A percentile compares a stretch with the other conserved stretches of the same genome.
Evolutionary conservation across 2,797 vertebrate genomes (phyloP).

Genomic region (Aselliscus stoliczkanus): DNA sequence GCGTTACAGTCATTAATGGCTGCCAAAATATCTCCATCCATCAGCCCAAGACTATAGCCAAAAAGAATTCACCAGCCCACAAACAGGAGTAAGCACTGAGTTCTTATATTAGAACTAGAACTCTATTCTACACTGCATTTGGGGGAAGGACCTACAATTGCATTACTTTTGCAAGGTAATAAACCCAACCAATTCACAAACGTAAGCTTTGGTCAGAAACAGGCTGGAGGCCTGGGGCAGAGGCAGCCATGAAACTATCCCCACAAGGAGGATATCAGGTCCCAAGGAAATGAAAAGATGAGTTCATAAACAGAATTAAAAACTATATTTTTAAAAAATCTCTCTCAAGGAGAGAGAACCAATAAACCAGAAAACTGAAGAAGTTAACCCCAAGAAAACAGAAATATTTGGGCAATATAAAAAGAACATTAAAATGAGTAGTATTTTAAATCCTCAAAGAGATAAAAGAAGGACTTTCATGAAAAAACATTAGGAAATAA

Average conservation of each 20-base stretch:
- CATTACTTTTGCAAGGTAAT: not conserved
- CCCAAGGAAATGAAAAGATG: not conserved
- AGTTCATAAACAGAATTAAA: not conserved
- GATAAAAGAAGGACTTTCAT: not conserved
- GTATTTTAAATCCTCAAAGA: not conserved
- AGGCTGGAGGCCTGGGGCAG: not conserved
- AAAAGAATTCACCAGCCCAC: not conserved
- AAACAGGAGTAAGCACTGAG: not conserved
- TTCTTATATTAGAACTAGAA: not conserved
- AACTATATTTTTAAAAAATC: not conserved
- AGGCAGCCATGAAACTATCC: not conserved
- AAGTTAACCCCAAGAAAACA: not conserved
- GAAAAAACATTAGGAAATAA: constrained; percentile 4
- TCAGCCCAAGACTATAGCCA: not conserved
- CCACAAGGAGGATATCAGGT: not conserved
- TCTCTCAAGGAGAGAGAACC: not conserved
- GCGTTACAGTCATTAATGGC: not conserved
- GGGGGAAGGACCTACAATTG: not conserved
- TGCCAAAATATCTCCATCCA: not conserved
- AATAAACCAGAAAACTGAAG: not conserved
- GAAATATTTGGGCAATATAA: not conserved
- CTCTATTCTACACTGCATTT: not conserved
- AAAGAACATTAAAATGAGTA: not conserved
- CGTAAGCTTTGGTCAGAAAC: not conserved
- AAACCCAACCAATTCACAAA: not conserved